Evolutionary conservation across 2,113 vertebrate species (phyloP).

Genomic region (Leptobrachium leishanense): DNA sequence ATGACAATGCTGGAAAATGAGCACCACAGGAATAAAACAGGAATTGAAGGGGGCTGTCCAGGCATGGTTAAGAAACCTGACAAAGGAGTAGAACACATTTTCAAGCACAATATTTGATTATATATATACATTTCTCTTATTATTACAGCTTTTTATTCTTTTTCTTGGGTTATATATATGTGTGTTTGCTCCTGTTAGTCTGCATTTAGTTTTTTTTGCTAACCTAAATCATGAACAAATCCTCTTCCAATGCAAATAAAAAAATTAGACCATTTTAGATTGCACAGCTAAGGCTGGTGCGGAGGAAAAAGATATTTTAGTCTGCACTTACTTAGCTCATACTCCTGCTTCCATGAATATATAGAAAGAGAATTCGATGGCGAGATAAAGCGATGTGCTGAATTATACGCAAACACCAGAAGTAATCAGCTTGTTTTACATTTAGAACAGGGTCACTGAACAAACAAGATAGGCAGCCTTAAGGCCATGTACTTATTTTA

Average conservation of each 20-base stretch:
- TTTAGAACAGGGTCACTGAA: slow-evolving; percentile 36
- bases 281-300: background rate
- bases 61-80: too few relatives aligned
- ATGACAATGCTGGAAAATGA: too few relatives aligned
- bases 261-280: background rate
- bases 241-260: background rate
- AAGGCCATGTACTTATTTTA: background rate
- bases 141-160: too few relatives aligned
- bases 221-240: background rate
- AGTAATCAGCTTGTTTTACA: slow-evolving; percentile 42
- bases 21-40: too few relatives aligned
- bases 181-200: too few relatives aligned
- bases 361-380: slow-evolving; percentile 25
- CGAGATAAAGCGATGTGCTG: slow-evolving; percentile 30
- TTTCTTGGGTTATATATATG: too few relatives aligned
- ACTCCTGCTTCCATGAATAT: slow-evolving; percentile 25
- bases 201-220: background rate
- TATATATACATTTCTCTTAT: too few relatives aligned
- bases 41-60: too few relatives aligned
- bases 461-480: slow-evolving; percentile 40
- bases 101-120: too few relatives aligned
- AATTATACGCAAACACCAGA: slow-evolving; percentile 27
- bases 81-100: too few relatives aligned
- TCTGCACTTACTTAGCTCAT: slow-evolving; percentile 14
- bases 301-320: background rate